These are phyloP conservation scores for Mionectes macconnelli DNA, from an alignment of 2,113 vertebrate species.

Conservation along the genomic window DNA sequence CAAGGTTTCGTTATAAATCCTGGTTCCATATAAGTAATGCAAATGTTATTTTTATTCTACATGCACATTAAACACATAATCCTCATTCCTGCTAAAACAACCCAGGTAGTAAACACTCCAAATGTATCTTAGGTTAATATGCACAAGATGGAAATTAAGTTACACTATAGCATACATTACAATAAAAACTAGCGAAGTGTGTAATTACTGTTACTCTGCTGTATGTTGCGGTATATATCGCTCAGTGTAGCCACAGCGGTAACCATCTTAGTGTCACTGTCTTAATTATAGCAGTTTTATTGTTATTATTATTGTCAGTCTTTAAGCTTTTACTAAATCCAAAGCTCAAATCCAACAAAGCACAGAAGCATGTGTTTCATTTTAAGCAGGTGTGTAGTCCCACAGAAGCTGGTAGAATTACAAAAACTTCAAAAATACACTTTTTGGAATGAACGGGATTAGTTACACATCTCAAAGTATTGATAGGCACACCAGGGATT, in stretches of 20 bases:
- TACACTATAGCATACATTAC: conserved; percentile 55
- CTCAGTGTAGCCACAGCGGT: conserved; percentile 44
- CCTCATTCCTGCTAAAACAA: conserved; percentile 38
- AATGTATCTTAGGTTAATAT: conserved; percentile 63
- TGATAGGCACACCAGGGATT: not conserved
- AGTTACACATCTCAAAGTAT: not conserved
- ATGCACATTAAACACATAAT: conserved; percentile 59
- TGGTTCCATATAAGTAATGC: not conserved
- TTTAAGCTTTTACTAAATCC: conserved; percentile 54
- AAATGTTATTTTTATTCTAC: conserved; percentile 67
- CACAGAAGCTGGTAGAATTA: not conserved
- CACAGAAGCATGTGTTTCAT: not conserved
- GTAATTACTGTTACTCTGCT: conserved; percentile 59
- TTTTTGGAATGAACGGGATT: not conserved
- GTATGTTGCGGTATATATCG: conserved; percentile 21
- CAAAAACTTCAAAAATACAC: not conserved
- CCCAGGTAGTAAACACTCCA: conserved; percentile 61
- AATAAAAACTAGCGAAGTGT: conserved; percentile 58
- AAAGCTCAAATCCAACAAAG: conserved; percentile 26
- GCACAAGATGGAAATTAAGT: conserved; percentile 62
- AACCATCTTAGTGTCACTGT: conserved; percentile 59
- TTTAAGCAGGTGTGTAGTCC: conserved; percentile 5
- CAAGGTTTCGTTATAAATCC: not conserved
- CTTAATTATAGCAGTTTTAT: conserved; percentile 63
- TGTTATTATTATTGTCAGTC: conserved; percentile 63